These are phyloP conservation scores for Telmatherina bonti DNA, from an alignment of 2,797 vertebrate species.

Conservation along the genomic window DNA sequence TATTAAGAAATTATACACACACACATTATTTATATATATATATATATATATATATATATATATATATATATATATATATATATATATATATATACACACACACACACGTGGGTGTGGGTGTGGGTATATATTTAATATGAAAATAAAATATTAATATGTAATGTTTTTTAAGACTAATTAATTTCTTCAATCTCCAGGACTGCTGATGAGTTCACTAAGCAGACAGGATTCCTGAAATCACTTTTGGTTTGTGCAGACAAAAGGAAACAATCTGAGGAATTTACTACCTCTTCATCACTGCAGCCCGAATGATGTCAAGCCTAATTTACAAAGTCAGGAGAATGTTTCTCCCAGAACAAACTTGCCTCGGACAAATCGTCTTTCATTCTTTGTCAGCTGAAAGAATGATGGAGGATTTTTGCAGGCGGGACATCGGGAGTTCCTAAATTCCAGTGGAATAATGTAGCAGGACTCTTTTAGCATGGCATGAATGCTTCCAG, in stretches of 20 bases:
- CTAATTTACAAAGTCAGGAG: slow-evolving; percentile 39
- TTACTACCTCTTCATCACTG: slow-evolving; percentile 24
- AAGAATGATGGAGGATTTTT: slow-evolving; percentile 25
- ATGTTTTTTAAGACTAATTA: slow-evolving; percentile 13
- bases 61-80: too few species aligned
- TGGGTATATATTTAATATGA: too few species aligned
- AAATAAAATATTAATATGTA: too few species aligned
- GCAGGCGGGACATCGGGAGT: slow-evolving; percentile 23
- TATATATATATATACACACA: too few species aligned
- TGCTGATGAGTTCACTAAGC: slow-evolving; percentile 35
- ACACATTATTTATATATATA: too few species aligned
- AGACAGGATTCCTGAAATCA: slow-evolving; percentile 44
- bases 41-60: too few species aligned
- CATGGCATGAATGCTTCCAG: slow-evolving; percentile 56
- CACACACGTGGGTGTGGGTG: too few species aligned
- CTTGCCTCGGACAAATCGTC: slow-evolving; percentile 24
- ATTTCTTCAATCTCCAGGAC: slow-evolving; percentile 57
- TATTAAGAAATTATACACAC: too few species aligned
- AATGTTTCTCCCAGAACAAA: slow-evolving; percentile 26
- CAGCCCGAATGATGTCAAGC: slow-evolving; percentile 54
- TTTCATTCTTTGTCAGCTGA: slow-evolving; percentile 25
- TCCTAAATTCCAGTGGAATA: slow-evolving; percentile 21
- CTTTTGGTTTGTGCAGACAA: slow-evolving; percentile 28
- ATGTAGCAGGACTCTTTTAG: slow-evolving; percentile 34
- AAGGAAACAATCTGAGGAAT: slow-evolving; percentile 34